phyloP scores from a whole-genome alignment of 2,888 invertebrate genomes.

The Epirrhoe tristata region DNA sequence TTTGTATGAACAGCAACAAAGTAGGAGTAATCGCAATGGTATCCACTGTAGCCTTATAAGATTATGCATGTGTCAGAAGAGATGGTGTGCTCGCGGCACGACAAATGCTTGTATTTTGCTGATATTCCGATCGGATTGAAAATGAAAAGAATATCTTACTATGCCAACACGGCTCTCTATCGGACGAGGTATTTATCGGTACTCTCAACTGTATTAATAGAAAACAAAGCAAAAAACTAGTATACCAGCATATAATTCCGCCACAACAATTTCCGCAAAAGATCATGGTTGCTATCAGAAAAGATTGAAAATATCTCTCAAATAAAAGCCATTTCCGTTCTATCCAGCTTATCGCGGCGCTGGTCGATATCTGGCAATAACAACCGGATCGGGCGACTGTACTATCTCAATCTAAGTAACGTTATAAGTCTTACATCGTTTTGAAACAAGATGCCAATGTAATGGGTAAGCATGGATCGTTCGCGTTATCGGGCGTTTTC shows the following conservation, averaged over 20 bases:
- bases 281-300: constrained; percentile 6
- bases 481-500: neutral
- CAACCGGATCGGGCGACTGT: constrained; percentile 3
- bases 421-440: neutral
- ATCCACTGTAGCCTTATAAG: no score
- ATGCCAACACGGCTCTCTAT: no score
- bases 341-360: constrained; percentile 10
- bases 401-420: neutral
- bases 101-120: no score
- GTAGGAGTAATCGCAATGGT: no score
- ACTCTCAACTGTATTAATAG: neutral
- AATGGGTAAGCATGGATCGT: neutral
- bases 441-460: neutral
- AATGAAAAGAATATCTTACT: no score
- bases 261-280: constrained; percentile 5
- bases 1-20: no score
- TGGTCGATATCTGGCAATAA: constrained; percentile 19
- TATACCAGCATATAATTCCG: neutral
- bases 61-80: no score
- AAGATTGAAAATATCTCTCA: constrained; percentile 12
- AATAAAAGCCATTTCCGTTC: constrained; percentile 11
- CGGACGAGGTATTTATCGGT: no score
- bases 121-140: no score
- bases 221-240: neutral
- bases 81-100: no score